phyloP scores from a whole-genome alignment of 2,113 vertebrate species.

The Corythaeola cristata region DNA sequence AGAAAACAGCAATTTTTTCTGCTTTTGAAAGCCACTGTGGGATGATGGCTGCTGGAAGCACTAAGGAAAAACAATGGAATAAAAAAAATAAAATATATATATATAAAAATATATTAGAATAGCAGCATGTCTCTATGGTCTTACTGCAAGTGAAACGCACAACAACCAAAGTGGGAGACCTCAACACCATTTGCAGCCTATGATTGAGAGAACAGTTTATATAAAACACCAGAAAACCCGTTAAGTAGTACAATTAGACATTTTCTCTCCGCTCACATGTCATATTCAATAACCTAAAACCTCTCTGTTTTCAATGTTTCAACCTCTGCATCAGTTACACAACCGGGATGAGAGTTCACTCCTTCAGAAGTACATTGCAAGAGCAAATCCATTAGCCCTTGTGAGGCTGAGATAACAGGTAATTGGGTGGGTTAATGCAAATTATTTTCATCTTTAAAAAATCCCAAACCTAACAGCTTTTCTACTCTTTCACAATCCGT shows the following conservation, averaged over 20 bases:
- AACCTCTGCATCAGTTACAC: not conserved
- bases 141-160: not conserved
- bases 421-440: constrained; percentile 24
- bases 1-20: not conserved
- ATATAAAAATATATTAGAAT: not conserved
- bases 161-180: not conserved
- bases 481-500: not conserved
- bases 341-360: not conserved
- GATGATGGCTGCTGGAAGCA: not conserved
- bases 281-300: not conserved
- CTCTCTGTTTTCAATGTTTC: not conserved
- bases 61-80: not conserved
- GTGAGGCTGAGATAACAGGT: constrained; percentile 2
- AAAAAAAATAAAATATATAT: not conserved
- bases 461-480: not conserved
- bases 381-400: not conserved
- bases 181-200: not conserved
- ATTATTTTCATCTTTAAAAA: constrained; percentile 7
- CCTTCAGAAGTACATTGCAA: accelerated
- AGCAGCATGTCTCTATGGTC: not conserved
- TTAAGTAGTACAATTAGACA: not conserved
- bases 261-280: not conserved
- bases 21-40: not conserved
- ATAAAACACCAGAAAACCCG: not conserved
- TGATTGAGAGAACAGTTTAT: not conserved